Evolutionary conservation across 2,888 invertebrate genomes (phyloP), one percentile per base, ranked within the genome.

Genomic region (Morinoia aosen): DNA sequence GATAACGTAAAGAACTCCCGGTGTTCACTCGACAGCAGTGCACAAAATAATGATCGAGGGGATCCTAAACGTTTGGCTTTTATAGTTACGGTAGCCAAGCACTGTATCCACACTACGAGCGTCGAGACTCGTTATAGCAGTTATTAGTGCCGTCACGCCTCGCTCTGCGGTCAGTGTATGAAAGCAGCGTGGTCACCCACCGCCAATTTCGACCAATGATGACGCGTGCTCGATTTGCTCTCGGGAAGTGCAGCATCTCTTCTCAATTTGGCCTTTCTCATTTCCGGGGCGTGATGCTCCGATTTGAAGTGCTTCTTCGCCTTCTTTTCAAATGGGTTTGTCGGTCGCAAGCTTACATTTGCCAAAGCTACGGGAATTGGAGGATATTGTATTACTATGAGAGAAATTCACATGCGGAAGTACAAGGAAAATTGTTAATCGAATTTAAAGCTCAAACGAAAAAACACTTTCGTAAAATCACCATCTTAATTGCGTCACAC

Each of bases 1-100:
- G 76, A 14, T 25, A 25, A 76, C 25, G 33, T 76, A 33, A 16
- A 33, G 33, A 76, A 19, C 76, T 25, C 76, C 8, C 76, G 33
- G 25, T 76, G 76, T 76, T 76, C 76, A 76, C 76, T 76, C 76
- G 76, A 76, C 76, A 76, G 76, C 76, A 76, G 76, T 76, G 76
- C 76, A 76, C 76, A 76, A 76, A 76, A 76, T 33, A 76, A 76
- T 76, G 76, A 76, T 76, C 76, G 19, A 76, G 10, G 76, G 33
- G 76, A 76, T 76, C 25, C 33, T 76, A 76, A 76, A 19, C 25
- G 25, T 33, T 76, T 25, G 10, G 76, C 76, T 76, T 76, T 76
- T 76, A 76, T 76, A 76, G 76, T 16, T 5, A 61, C 61, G 61
- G 61, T 61, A 61, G 61, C 61, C 76, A 76, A 19, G 76, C 76